Base-by-base conservation (phyloP, 1,140 invertebrate species). In the Drosophila grimshawi region DNA sequence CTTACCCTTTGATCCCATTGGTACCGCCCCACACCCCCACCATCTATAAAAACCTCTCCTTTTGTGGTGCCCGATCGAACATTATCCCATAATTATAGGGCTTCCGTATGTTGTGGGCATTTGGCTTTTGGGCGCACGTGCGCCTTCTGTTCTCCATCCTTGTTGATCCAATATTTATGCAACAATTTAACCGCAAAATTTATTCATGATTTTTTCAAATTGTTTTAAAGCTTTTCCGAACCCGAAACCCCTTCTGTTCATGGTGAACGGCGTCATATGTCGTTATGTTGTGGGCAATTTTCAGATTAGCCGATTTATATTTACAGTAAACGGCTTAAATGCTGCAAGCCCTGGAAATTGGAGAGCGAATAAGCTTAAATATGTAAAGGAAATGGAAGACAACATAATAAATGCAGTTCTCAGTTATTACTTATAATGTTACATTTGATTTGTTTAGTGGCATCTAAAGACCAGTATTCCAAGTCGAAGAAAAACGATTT, bases 81-180 rank as follows among this genome's bases (percentile, higher is more conserved):
- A 91, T 91, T 91, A 91, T 91, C 90, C 83, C 78, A 90, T 91
- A 91, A 91, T 91, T 91, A 91, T 80, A 88, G 86, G 90, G 69
- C 78, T 77, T 64, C 81, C 83, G 66, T 88, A 83, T 88, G 83
- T 77, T 77, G 41, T 39, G 30, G 19, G 29, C 41, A 55, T 67
- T 64, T 78, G 75, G 71, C 69, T 74, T 78, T 66, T 73, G 62
- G 52, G 51, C 45, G 60, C 86, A 86, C 86, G 86, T 86, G 80
- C 60, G 75, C 73, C 57, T 89, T 65, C 61, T 67, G 63, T 43
- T 43, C 46, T 3, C 19, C 6, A 10, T n/a, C 33, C 69, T 62
- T 62, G 69, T 65, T 90, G 67, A 61, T 70, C 49, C 76, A 86
- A 81, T 91, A 90, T 91, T 91, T 91, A 85, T 85, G 82, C 80